phyloP scores from a whole-genome alignment of 2,797 vertebrate species.

The Apodemus agrarius region DNA sequence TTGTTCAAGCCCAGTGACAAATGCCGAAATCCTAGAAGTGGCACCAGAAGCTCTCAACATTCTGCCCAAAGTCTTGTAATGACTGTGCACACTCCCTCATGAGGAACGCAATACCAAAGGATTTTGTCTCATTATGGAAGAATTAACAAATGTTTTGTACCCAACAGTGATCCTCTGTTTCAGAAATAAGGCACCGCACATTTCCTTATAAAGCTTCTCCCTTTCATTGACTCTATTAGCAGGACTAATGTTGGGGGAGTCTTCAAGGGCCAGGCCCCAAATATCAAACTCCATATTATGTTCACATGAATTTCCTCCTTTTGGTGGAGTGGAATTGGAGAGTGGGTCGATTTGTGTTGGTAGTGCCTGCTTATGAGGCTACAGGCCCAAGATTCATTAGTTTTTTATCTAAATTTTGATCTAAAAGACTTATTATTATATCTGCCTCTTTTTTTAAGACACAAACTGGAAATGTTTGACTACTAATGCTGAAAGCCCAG shows the following conservation, averaged over 20 bases:
- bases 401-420: background rate
- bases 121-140: background rate
- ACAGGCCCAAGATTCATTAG: background rate
- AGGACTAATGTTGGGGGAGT: background rate
- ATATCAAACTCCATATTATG: background rate
- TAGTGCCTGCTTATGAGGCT: background rate
- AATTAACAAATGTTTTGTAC: background rate
- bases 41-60: background rate
- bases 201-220: background rate
- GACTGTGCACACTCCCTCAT: background rate
- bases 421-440: background rate
- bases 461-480: conserved; percentile 18
- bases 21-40: no score
- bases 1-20: no score
- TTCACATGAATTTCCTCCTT: background rate
- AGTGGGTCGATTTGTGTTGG: background rate
- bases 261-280: background rate
- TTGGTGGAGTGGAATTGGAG: background rate
- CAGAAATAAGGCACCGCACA: background rate
- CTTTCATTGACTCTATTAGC: conserved; percentile 2
- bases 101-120: background rate
- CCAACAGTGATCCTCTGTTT: background rate
- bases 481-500: background rate
- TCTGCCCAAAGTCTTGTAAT: background rate
- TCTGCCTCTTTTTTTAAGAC: background rate